Evolutionary conservation across 2,797 vertebrate genomes (phyloP).

Genomic region (Borostomias antarcticus): DNA sequence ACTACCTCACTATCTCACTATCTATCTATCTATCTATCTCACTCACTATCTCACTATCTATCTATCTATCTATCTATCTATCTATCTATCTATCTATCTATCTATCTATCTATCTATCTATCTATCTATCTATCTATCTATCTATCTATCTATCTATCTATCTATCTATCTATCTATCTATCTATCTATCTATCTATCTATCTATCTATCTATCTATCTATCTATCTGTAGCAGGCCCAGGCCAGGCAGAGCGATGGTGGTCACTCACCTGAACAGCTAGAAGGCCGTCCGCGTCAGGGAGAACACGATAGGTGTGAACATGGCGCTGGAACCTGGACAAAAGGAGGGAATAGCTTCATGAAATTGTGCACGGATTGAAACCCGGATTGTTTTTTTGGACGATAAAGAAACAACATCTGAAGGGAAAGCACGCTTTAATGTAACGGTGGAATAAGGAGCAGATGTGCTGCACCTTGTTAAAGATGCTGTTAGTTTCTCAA

Average conservation of each 20-base stretch:
- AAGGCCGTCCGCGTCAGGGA: conserved; percentile 79
- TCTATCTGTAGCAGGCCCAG: too few relatives aligned
- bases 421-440: conserved; percentile 20
- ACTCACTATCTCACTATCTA: too few relatives aligned
- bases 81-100: too few relatives aligned
- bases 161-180: too few relatives aligned
- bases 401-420: conserved; percentile 16
- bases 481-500: conserved; percentile 22
- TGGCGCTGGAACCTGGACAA: conserved; percentile 78
- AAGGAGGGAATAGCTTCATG: conserved; percentile 2
- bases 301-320: conserved; percentile 84
- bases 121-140: too few relatives aligned
- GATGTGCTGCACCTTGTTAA: conserved; percentile 29
- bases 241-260: not conserved
- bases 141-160: too few relatives aligned
- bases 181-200: too few relatives aligned
- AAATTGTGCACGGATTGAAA: not conserved
- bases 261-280: conserved; percentile 82
- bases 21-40: too few relatives aligned
- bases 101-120: too few relatives aligned
- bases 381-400: conserved; percentile 2
- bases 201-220: too few relatives aligned
- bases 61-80: too few relatives aligned
- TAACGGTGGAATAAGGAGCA: conserved; percentile 31
- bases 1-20: too few relatives aligned